phyloP scores from a whole-genome alignment of 1,140 invertebrate species.

The Formica selysi region DNA sequence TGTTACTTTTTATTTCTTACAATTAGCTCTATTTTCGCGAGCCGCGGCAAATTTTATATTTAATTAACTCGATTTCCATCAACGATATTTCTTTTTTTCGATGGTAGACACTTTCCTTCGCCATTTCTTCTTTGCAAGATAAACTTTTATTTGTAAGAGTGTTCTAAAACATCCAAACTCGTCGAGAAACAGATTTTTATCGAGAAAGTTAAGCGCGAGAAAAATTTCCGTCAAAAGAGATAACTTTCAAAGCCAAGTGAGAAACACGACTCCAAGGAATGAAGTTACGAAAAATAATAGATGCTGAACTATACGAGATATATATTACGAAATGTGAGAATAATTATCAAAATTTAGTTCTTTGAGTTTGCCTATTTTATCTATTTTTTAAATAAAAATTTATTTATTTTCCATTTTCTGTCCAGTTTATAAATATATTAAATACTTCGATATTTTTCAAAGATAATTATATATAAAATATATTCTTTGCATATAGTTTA shows the following conservation, averaged over 20 bases:
- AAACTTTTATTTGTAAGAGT: slow-evolving; percentile 16
- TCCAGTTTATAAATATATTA: too few relatives aligned
- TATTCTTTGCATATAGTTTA: too few relatives aligned
- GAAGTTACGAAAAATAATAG: slow-evolving; percentile 17
- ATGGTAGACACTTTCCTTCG: background rate
- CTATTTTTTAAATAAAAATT: too few relatives aligned
- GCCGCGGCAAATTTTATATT: slow-evolving; percentile 18
- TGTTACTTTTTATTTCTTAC: background rate
- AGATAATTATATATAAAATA: too few relatives aligned
- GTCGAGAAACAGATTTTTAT: slow-evolving; percentile 14
- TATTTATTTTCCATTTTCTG: too few relatives aligned
- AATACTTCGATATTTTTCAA: too few relatives aligned
- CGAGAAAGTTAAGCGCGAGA: background rate
- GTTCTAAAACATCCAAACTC: slow-evolving; percentile 14
- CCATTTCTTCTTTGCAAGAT: slow-evolving; percentile 8
- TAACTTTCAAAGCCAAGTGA: too few relatives aligned
- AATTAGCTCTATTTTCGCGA: slow-evolving; percentile 15
- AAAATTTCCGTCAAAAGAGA: background rate
- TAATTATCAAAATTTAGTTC: background rate
- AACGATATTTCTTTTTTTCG: background rate
- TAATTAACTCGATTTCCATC: slow-evolving; percentile 38
- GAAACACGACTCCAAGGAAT: background rate
- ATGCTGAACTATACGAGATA: background rate
- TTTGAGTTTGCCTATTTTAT: background rate
- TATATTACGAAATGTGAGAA: background rate